Percentiles rank a stretch among this genome's conserved stretches.
Evolutionary conservation across 2,888 invertebrate genomes (phyloP).

Genomic region (Hirtodrosophila duncani): DNA sequence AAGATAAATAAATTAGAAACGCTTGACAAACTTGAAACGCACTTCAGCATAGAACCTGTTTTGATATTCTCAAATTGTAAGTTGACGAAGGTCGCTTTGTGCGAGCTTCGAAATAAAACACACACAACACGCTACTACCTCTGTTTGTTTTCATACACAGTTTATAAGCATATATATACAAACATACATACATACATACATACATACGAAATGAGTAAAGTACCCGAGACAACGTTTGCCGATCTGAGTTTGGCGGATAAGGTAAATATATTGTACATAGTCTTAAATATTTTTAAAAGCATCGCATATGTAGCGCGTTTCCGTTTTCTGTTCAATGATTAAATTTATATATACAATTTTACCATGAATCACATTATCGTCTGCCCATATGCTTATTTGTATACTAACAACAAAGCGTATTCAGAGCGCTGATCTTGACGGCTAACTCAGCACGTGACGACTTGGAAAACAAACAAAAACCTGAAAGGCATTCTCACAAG

Average conservation of each 20-base stretch:
- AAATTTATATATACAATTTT: not conserved
- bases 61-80: slow-evolving; percentile 42
- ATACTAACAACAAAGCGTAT: slow-evolving; percentile 10
- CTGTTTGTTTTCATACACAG: slow-evolving; percentile 4
- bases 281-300: too few relatives aligned
- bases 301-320: too few relatives aligned
- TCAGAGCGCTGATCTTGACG: slow-evolving; percentile 19
- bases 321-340: too few relatives aligned
- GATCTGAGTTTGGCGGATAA: slow-evolving; percentile 73
- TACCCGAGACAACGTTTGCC: slow-evolving; percentile 75
- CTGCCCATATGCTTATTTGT: not conserved
- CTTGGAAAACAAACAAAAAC: slow-evolving; percentile 18
- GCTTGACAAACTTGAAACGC: slow-evolving; percentile 40
- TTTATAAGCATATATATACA: slow-evolving; percentile 1
- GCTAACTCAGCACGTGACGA: slow-evolving; percentile 28
- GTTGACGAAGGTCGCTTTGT: slow-evolving; percentile 53
- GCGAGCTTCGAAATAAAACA: slow-evolving; percentile 17
- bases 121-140: slow-evolving; percentile 7
- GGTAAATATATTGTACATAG: slow-evolving; percentile 59
- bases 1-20: slow-evolving; percentile 7
- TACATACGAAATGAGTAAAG: slow-evolving; percentile 49
- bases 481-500: slow-evolving; percentile 8
- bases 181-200: too few relatives aligned
- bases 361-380: not conserved
- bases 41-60: slow-evolving; percentile 51